Percentiles rank a stretch among this genome's conserved stretches.
Evolutionary conservation across 2,797 vertebrate species (phyloP).

Genomic region (Prionace glauca): DNA sequence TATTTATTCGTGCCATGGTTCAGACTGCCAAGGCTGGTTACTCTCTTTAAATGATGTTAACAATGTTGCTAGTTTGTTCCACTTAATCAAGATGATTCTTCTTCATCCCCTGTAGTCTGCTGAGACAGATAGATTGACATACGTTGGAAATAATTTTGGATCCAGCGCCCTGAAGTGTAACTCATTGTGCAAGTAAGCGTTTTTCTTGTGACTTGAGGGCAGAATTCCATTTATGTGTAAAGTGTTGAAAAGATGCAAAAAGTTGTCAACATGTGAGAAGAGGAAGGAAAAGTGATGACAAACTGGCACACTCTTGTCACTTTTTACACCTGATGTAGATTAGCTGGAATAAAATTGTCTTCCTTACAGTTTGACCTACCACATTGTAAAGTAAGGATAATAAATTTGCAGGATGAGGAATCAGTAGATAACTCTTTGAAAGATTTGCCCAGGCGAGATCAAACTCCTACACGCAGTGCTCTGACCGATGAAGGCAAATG

Average conservation of each 20-base stretch:
- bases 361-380: neutral
- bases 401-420: neutral
- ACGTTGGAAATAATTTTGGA: conserved; percentile 81
- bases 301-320: neutral
- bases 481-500: no score
- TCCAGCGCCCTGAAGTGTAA: conserved; percentile 63
- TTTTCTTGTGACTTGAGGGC: neutral
- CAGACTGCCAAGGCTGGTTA: no score
- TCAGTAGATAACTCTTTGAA: neutral
- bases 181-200: conserved; percentile 76
- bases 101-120: conserved; percentile 60
- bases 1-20: neutral
- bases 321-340: neutral
- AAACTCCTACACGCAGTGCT: no score
- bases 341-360: neutral
- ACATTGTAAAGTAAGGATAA: neutral
- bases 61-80: neutral
- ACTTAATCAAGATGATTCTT: neutral
- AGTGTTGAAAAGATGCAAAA: neutral
- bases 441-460: neutral
- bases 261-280: neutral
- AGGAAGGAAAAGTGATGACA: neutral
- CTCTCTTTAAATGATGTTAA: neutral
- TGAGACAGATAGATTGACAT: conserved; percentile 76
- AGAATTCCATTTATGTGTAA: neutral